Evolutionary conservation across 64 coral and sea anemone species (phyloP).

Genomic region (Montipora capricornis): DNA sequence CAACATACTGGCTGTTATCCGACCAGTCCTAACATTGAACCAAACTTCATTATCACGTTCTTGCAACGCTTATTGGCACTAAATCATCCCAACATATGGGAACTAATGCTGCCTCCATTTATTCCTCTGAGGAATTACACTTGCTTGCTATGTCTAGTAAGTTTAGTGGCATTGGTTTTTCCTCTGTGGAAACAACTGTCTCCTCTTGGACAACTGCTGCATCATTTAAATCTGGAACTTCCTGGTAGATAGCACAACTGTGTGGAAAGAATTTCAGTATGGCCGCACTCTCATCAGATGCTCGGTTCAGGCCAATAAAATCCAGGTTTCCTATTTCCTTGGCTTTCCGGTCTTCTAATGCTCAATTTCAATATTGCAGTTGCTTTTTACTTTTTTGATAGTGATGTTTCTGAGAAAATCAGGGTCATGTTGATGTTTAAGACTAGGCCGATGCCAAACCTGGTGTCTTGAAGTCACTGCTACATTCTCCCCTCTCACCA

Average conservation of each 20-base stretch:
- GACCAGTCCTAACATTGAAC: background rate
- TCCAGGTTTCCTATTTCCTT: background rate
- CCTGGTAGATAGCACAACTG: background rate
- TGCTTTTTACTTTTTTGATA: background rate
- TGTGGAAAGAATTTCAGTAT: slow-evolving; percentile 10
- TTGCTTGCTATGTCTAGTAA: background rate
- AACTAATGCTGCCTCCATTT: background rate
- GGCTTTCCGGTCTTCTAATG: background rate
- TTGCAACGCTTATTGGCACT: background rate
- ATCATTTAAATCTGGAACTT: background rate
- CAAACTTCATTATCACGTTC: background rate
- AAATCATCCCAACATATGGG: background rate
- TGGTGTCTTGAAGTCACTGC: slow-evolving; percentile 3
- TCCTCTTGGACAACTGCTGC: background rate
- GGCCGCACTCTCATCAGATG: background rate
- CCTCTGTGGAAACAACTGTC: background rate
- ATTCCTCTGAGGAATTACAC: background rate
- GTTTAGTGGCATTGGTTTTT: background rate
- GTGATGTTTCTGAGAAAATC: slow-evolving; percentile 3
- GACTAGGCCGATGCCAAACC: background rate
- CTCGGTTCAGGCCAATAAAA: slow-evolving; percentile 2
- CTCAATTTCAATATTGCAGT: background rate
- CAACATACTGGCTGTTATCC: background rate
- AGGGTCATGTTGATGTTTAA: background rate
- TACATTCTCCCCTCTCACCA: background rate